Evolutionary conservation across 2,888 invertebrate species (phyloP).

Genomic region (Tipula unca): DNA sequence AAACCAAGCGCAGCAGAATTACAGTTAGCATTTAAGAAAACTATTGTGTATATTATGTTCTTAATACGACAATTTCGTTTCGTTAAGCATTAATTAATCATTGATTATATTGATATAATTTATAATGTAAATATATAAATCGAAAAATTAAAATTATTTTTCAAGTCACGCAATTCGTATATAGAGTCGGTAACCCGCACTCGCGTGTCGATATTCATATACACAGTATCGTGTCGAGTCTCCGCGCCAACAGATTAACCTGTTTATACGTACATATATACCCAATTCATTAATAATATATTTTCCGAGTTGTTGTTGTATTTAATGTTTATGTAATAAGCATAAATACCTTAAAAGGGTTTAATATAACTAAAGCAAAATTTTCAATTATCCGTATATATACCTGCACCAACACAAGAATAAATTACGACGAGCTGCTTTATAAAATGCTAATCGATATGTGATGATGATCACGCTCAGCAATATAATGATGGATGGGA

Average conservation of each 20-base stretch:
- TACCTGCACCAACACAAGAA: too few species aligned
- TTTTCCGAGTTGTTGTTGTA: neutral
- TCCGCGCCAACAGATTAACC: neutral
- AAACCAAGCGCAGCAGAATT: neutral
- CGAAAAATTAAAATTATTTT: neutral
- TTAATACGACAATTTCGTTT: neutral
- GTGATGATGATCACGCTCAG: neutral
- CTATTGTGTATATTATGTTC: neutral
- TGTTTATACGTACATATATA: neutral
- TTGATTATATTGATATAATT: neutral
- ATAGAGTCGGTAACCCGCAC: neutral
- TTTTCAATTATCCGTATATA: neutral
- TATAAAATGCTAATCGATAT: neutral
- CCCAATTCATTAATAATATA: neutral
- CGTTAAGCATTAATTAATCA: constrained; percentile 8
- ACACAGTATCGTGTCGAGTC: neutral
- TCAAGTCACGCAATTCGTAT: neutral
- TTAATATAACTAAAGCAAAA: neutral
- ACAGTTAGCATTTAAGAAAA: neutral
- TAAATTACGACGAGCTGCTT: neutral
- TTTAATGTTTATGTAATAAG: neutral
- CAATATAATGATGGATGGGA: neutral
- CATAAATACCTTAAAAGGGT: neutral
- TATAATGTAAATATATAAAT: too few species aligned
- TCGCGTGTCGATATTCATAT: neutral